A percentile compares a stretch with the other conserved stretches of the same genome.
phyloP scores from a whole-genome alignment of 2,888 invertebrate genomes.

The Phrixothrix hirtus region DNA sequence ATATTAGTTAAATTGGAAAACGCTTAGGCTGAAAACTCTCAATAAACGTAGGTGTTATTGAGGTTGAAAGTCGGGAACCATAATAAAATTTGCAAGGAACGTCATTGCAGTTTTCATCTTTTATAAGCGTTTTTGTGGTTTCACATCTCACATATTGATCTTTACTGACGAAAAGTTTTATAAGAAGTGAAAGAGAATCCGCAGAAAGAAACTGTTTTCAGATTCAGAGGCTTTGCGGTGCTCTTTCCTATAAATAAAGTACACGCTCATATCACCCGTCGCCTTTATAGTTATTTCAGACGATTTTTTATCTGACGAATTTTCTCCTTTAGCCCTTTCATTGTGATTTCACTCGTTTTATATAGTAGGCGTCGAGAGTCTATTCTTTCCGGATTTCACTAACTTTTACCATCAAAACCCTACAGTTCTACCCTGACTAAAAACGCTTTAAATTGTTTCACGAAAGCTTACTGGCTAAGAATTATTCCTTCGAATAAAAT shows the following conservation, averaged over 20 bases:
- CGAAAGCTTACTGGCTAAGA: constrained; percentile 3
- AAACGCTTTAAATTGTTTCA: constrained; percentile 4
- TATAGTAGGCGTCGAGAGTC: constrained; percentile 26
- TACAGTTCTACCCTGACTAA: too few species aligned
- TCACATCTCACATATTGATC: constrained; percentile 28
- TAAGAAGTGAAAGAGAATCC: constrained; percentile 27
- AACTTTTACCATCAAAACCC: constrained; percentile 18
- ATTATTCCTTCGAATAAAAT: constrained; percentile 11
- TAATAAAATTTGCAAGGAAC: constrained; percentile 6
- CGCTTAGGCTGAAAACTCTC: not conserved
- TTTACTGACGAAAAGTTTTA: constrained; percentile 22
- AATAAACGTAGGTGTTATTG: not conserved
- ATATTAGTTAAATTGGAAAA: too few species aligned
- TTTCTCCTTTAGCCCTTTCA: constrained; percentile 33
- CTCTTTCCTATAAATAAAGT: constrained; percentile 32
- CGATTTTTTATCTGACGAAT: constrained; percentile 33
- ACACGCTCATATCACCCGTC: constrained; percentile 32
- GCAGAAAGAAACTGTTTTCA: constrained; percentile 28
- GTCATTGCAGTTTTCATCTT: constrained; percentile 16
- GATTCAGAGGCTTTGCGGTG: constrained; percentile 30
- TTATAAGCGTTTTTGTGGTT: constrained; percentile 25
- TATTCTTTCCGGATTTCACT: constrained; percentile 27
- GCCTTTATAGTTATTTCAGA: constrained; percentile 34
- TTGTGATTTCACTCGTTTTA: constrained; percentile 34
- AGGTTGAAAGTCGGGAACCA: not conserved